These are phyloP conservation scores for Pangasius macronema DNA, from an alignment of 2,797 vertebrate species.

Conservation along the genomic window DNA sequence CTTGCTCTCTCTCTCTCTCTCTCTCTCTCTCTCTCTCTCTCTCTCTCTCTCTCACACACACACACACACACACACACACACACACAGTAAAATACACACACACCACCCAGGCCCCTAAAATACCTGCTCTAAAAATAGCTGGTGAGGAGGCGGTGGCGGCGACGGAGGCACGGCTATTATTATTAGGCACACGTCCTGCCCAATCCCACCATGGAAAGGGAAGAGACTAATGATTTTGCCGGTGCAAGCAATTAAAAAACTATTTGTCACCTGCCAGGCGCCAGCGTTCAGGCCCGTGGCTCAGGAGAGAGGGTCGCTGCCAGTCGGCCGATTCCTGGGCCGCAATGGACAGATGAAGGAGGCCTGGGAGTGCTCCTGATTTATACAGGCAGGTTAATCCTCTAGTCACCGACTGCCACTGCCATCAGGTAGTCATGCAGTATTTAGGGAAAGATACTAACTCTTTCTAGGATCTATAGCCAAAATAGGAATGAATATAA, in stretches of 20 bases:
- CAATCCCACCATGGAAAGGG: slow-evolving; percentile 76
- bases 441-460: slow-evolving; percentile 80
- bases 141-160: slow-evolving; percentile 54
- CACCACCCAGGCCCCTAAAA: slow-evolving; percentile 65
- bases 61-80: slow-evolving; percentile 46
- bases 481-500: slow-evolving; percentile 54
- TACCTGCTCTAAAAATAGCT: slow-evolving; percentile 77
- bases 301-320: slow-evolving; percentile 49
- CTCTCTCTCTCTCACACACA: slow-evolving; percentile 3
- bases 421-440: slow-evolving; percentile 79
- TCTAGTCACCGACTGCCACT: slow-evolving; percentile 74
- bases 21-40: slow-evolving; percentile 41
- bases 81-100: slow-evolving; percentile 36
- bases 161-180: slow-evolving; percentile 71
- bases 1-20: slow-evolving; percentile 40
- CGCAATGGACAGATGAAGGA: slow-evolving; percentile 33
- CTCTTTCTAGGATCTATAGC: slow-evolving; percentile 66
- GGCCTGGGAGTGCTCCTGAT: slow-evolving; percentile 72
- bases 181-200: slow-evolving; percentile 77
- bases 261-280: slow-evolving; percentile 86
- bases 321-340: slow-evolving; percentile 31
- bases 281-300: slow-evolving; percentile 74
- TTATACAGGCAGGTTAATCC: slow-evolving; percentile 82
- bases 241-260: slow-evolving; percentile 92
- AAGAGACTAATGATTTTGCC: slow-evolving; percentile 87